These are phyloP conservation scores for Nomada fucata DNA, from an alignment of 2,888 invertebrate species.

Conservation along the genomic window DNA sequence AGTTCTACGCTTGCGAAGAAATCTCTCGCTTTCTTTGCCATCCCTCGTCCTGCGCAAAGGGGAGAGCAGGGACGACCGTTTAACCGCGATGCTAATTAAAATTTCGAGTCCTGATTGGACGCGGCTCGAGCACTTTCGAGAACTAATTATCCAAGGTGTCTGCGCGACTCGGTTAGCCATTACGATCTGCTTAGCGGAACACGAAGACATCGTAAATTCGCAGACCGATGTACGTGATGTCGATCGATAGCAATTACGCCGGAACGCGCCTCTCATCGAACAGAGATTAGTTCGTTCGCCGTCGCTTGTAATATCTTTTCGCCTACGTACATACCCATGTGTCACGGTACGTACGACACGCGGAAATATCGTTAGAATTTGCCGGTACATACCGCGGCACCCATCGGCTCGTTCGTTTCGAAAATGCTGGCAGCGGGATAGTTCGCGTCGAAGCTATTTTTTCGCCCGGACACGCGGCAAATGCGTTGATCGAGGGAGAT, in stretches of 20 bases:
- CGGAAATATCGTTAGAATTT: slow-evolving; percentile 1
- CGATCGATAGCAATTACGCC: slow-evolving; percentile 68
- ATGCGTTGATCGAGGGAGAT: slow-evolving; percentile 29
- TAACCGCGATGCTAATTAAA: slow-evolving; percentile 31
- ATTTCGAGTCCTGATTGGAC: slow-evolving; percentile 13
- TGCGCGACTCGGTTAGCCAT: slow-evolving; percentile 29
- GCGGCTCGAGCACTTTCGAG: background rate
- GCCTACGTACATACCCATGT: background rate
- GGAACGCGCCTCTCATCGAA: slow-evolving; percentile 61
- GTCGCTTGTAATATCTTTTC: slow-evolving; percentile 64
- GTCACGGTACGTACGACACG: background rate
- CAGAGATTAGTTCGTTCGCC: slow-evolving; percentile 61
- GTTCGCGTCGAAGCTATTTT: slow-evolving; percentile 4
- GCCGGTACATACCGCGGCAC: background rate
- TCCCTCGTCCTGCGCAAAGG: too few species aligned
- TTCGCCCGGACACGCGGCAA: slow-evolving; percentile 30
- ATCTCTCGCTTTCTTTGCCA: background rate
- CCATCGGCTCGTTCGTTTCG: background rate
- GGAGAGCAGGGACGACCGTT: background rate
- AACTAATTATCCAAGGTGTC: slow-evolving; percentile 51
- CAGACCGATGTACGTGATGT: slow-evolving; percentile 46
- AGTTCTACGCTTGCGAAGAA: background rate
- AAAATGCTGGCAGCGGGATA: background rate
- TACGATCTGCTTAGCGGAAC: slow-evolving; percentile 51
- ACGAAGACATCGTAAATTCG: slow-evolving; percentile 66